Conservation (phyloP, 2,888 invertebrate genomes). For the Prostheceraeus crozeri region DNA sequence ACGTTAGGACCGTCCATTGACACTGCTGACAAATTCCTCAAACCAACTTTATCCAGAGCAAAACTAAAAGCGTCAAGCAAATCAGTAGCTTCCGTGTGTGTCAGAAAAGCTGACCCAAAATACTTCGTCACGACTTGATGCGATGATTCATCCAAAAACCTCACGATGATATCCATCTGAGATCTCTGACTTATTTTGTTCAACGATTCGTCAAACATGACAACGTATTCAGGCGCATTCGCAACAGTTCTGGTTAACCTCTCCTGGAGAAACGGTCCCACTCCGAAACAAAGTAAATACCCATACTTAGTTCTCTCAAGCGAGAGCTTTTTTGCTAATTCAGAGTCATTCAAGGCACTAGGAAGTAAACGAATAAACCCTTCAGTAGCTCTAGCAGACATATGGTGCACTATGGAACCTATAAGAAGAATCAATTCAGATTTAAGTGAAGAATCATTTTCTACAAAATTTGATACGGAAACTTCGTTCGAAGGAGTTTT, state of each 20-base stretch:
- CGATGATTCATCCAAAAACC: background rate
- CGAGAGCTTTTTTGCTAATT: background rate
- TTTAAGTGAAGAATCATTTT: too few relatives aligned
- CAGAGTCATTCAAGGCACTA: constrained; percentile 10
- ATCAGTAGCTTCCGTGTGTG: constrained; percentile 8
- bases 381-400: background rate
- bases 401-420: background rate
- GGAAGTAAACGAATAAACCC: constrained; percentile 8
- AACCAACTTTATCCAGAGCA: background rate
- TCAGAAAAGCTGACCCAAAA: constrained; percentile 13
- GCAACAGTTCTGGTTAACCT: background rate
- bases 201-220: constrained; percentile 17
- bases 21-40: background rate
- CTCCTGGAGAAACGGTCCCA: constrained; percentile 19
- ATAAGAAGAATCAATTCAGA: constrained; percentile 16
- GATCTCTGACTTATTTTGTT: constrained; percentile 9
- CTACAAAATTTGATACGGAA: too few relatives aligned
- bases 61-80: background rate
- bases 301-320: constrained; percentile 11
- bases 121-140: constrained; percentile 23
- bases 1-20: constrained; percentile 15
- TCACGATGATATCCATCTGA: constrained; percentile 10
- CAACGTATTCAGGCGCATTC: constrained; percentile 9
- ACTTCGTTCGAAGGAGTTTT: too few relatives aligned
- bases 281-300: constrained; percentile 4